Evolutionary conservation across 2,113 vertebrate species (phyloP).

Genomic region (Ceuthmochares aereus): DNA sequence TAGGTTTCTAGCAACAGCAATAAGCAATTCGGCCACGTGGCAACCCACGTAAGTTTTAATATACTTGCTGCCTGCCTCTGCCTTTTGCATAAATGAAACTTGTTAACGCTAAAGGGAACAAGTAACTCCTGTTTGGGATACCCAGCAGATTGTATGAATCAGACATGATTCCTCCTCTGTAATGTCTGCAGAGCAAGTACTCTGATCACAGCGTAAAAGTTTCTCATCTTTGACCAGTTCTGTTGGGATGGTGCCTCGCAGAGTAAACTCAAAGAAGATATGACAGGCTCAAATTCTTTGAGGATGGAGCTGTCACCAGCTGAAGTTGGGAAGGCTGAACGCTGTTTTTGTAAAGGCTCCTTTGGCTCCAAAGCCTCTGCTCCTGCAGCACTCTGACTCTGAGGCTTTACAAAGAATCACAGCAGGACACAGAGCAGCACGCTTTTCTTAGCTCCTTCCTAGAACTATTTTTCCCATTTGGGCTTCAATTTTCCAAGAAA

Average conservation of each 20-base stretch:
- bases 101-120: neutral
- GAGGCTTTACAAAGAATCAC: conserved; percentile 58
- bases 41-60: neutral
- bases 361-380: neutral
- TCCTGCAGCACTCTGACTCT: conserved; percentile 2
- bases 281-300: neutral
- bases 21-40: neutral
- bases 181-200: rapidly evolving
- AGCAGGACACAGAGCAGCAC: conserved; percentile 5
- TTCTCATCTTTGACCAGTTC: neutral
- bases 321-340: conserved; percentile 5
- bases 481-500: conserved; percentile 53
- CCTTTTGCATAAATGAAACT: neutral
- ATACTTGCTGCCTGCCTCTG: neutral
- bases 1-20: neutral
- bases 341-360: neutral
- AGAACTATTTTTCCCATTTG: conserved; percentile 59
- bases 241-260: neutral
- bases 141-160: neutral
- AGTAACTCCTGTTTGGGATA: neutral
- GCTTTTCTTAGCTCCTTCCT: conserved; percentile 59
- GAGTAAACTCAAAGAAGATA: neutral
- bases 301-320: neutral
- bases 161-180: neutral
- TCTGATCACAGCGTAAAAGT: neutral